Percentiles rank a stretch among this genome's conserved stretches.
phyloP scores from a whole-genome alignment of 2,888 invertebrate genomes.

The Athetis lepigone region DNA sequence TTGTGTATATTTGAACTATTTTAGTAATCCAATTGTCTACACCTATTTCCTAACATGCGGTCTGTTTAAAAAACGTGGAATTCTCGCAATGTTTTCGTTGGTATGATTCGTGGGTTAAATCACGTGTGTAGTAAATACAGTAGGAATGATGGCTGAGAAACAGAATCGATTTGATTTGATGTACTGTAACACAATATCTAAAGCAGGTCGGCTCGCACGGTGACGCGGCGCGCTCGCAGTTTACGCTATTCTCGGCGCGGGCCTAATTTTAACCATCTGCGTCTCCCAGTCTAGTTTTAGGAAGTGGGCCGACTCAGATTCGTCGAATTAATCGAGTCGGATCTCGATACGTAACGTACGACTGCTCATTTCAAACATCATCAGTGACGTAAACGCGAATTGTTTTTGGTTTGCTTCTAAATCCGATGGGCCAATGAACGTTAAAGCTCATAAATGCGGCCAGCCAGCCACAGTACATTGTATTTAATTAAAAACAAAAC shows the following conservation, averaged over 20 bases:
- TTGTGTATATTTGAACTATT: constrained; percentile 41
- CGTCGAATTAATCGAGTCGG: constrained; percentile 78
- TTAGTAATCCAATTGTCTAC: constrained; percentile 46
- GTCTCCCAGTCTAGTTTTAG: constrained; percentile 89
- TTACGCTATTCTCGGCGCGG: constrained; percentile 88
- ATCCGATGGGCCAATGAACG: constrained; percentile 53
- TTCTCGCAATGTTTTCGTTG: constrained; percentile 62
- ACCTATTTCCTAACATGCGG: constrained; percentile 46
- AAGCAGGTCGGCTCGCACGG: constrained; percentile 77
- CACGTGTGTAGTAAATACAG: constrained; percentile 67
- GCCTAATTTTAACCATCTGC: constrained; percentile 90
- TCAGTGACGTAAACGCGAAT: constrained; percentile 43
- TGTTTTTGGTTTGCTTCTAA: constrained; percentile 45
- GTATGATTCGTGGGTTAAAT: constrained; percentile 61
- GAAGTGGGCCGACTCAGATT: constrained; percentile 87
- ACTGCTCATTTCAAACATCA: constrained; percentile 55
- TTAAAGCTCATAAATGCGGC: constrained; percentile 47
- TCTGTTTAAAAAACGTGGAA: constrained; percentile 47
- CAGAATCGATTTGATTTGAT: constrained; percentile 70
- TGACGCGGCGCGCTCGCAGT: constrained; percentile 84
- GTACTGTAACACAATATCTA: constrained; percentile 88
- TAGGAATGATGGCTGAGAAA: constrained; percentile 64
- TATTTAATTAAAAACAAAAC: constrained; percentile 77
- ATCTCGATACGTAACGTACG: constrained; percentile 62
- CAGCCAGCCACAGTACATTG: constrained; percentile 50